phyloP scores from a whole-genome alignment of 2,797 vertebrate species.

The Eupleurogrammus muticus region DNA sequence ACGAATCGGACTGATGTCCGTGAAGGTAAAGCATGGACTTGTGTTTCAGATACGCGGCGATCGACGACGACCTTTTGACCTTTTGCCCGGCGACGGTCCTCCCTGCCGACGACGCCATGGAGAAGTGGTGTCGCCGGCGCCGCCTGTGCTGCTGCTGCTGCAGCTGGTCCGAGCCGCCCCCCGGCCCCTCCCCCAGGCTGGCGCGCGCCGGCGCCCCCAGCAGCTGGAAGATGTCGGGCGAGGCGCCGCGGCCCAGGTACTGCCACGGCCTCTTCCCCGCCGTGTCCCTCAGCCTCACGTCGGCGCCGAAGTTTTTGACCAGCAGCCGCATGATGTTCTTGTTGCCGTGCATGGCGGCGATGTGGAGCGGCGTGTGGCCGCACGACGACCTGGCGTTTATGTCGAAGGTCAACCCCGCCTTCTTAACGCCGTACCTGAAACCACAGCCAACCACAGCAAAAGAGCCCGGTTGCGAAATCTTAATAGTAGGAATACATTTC shows the following conservation, averaged over 20 bases:
- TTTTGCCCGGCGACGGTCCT: conserved; percentile 2
- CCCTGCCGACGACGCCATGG: conserved; percentile 29
- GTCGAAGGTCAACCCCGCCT: conserved; percentile 83
- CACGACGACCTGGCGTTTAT: conserved; percentile 85
- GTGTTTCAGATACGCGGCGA: conserved; percentile 83
- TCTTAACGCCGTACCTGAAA: conserved; percentile 79
- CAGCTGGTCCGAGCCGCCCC: neutral
- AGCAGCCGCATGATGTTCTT: conserved; percentile 88
- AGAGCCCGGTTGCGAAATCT: neutral
- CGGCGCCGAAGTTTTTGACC: conserved; percentile 87
- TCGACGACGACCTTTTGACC: conserved; percentile 79
- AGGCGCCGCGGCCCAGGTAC: conserved; percentile 81
- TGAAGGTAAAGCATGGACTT: conserved; percentile 66
- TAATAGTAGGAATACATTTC: neutral
- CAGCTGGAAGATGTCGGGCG: conserved; percentile 86
- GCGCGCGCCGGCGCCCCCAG: conserved; percentile 83
- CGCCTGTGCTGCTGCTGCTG: neutral
- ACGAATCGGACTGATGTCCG: conserved; percentile 37
- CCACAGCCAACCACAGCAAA: neutral
- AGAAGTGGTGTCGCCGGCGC: conserved; percentile 34
- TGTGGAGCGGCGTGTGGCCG: conserved; percentile 92
- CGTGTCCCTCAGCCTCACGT: conserved; percentile 85
- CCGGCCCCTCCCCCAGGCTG: neutral
- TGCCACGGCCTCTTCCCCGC: conserved; percentile 93
- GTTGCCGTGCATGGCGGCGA: conserved; percentile 92